Conservation (phyloP, 2,113 vertebrate genomes). For the human (Homo sapiens) region GRCh38 chr6:105457501-105458000, state of each 20-base stretch:
- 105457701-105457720: not conserved
- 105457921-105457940: not conserved
- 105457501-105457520: not conserved
- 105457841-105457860: not conserved
- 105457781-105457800: not conserved
- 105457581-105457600: not conserved
- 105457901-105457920: conserved; percentile 5
- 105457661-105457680: not conserved
- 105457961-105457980: not conserved
- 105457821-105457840: not conserved
- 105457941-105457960: not conserved
- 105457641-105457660: not conserved
- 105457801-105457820: not conserved
- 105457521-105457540: not conserved
- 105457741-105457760: not conserved
- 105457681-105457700: not conserved
- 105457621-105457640: not conserved
- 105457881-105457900: not conserved
- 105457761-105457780: conserved; percentile 21
- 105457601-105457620: not conserved
- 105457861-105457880: conserved; percentile 16
- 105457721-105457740: not conserved
- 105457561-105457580: not conserved
- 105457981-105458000: not conserved
- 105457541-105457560: not conserved